phyloP scores from a whole-genome alignment of 2,888 invertebrate species.

The Dichetophora obliterata region DNA sequence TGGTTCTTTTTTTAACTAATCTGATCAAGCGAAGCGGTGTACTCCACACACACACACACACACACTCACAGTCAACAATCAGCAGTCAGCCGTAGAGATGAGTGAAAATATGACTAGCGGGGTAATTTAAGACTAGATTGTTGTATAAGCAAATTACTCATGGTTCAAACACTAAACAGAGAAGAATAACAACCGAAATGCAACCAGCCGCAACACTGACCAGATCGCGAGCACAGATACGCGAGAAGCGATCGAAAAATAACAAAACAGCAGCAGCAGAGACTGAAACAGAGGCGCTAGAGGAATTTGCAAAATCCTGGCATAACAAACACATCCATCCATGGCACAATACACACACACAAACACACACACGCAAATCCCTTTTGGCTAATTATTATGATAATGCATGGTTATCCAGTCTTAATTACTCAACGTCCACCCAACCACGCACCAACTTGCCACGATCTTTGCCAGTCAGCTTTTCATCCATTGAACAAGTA shows the following conservation, averaged over 20 bases:
- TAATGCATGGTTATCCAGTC: slow-evolving; percentile 54
- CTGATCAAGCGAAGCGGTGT: slow-evolving; percentile 8
- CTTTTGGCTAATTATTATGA: slow-evolving; percentile 54
- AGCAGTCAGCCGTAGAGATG: slow-evolving; percentile 1
- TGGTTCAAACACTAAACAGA: slow-evolving; percentile 38
- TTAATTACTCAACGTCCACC: slow-evolving; percentile 55
- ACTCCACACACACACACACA: neutral
- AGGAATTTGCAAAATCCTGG: slow-evolving; percentile 33
- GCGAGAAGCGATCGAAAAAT: slow-evolving; percentile 19
- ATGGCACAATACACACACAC: neutral
- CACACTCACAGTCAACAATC: too few species aligned
- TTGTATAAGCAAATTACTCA: slow-evolving; percentile 48
- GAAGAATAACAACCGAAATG: neutral
- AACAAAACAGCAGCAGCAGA: neutral
- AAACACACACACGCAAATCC: slow-evolving; percentile 43
- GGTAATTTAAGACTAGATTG: slow-evolving; percentile 51
- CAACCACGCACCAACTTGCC: slow-evolving; percentile 42
- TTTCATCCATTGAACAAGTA: neutral
- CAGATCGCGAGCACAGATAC: slow-evolving; percentile 25
- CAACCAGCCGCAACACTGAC: neutral
- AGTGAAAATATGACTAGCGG: slow-evolving; percentile 15
- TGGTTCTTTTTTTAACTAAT: neutral
- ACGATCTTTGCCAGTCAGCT: neutral
- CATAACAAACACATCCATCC: slow-evolving; percentile 23
- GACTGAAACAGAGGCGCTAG: neutral